Evolutionary conservation across 2,888 invertebrate genomes (phyloP), one percentile per base, ranked within the genome.

Genomic region (Dryobotodes eremita): DNA sequence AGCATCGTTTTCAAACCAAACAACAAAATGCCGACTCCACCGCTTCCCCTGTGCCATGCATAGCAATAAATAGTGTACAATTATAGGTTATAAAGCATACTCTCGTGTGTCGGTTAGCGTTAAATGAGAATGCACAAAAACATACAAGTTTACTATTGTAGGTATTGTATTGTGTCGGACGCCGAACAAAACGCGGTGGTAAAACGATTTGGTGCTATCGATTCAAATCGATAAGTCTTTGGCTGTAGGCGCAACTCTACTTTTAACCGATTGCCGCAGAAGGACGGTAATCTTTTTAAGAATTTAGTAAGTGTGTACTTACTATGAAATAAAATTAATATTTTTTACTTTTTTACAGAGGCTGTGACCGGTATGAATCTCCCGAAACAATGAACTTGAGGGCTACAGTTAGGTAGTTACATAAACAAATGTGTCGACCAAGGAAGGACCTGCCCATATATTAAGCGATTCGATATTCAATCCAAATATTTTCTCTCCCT

Each of bases 41-140:
- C 55, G 69, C 31, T 82, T 79, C 76, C 79, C 46, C 75, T 89
- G 88, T 89, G 59, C 90, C 75, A 77, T 80, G 77, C 85, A 89
- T 87, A 88, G 84, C 82, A 92, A 94, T 94, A 94, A 94, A 95
- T 93, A 94, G 89, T 87, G 90, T 89, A 92, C 95, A 95, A 95
- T 95, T 95, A 95, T 90, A 93, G 93, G 94, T 94, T 92, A 93
- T 94, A 95, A 95, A 94, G 91, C 91, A 93, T 89, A 91, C 85
- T 89, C 88, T 89, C 83, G 74, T 90, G 80, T 90, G 92, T 89
- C 92, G 80, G 92, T 92, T 92, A 91, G 91, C 93, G 92, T 92
- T 93, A 93, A 94, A 93, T 93, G 92, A 86, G 72, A 75, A 81
- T 68, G 59, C 17, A 88, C 53, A 85, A 81, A 87, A 85, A 81